Evolutionary conservation across 2,888 invertebrate genomes (phyloP), one percentile per base, ranked within the genome.

Genomic region (Microctonus hyperodae): DNA sequence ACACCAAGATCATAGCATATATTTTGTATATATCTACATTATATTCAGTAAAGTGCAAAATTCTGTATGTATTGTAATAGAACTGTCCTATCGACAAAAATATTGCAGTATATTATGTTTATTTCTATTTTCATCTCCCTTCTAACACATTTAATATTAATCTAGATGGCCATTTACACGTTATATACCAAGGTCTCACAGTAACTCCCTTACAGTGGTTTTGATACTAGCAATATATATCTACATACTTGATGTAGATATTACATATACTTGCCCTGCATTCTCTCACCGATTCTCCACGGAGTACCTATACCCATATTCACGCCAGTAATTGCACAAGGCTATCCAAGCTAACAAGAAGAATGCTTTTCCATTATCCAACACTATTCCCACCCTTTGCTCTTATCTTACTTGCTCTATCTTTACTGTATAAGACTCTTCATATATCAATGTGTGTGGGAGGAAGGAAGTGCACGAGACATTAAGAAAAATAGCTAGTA

Each of bases 341-440:
- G 35, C 53, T 31, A 28, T 60, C 48, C 31, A 22, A 62, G 37
- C 53, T 53, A 62, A 53, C 37, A 62, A 62, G 62, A 62, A 53
- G 62, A 62, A 62, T 62, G 35, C 53, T 62, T 25, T 55, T 53
- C 61, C 56, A 66, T 66, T 66, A 66, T 50, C 6, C 44, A 56
- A 56, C 53, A 51, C 60, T 31, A n/a, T n/a, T 33, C 10, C 60
- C 23, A 16, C 56, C 50, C n/a, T 25, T 22, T 51, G n/a, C 44
- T 57, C 25, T 57, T 25, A 48, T 16, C 25, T 55, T n/a, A 23
- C 53, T 59, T 28, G 2, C 35, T 59, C 35, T 50, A 40, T 59
- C 7, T 53, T 40, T 23, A 40, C 40, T 33, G 16, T 23, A 16
- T 35, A 22, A 60, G 35, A 37, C 35, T 28, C 9, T 61, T 40